Percentiles rank a stretch among this genome's conserved stretches.
These are phyloP conservation scores for Sylvicapra grimmia DNA, from an alignment of 2,113 vertebrate genomes.

Conservation along the genomic window DNA sequence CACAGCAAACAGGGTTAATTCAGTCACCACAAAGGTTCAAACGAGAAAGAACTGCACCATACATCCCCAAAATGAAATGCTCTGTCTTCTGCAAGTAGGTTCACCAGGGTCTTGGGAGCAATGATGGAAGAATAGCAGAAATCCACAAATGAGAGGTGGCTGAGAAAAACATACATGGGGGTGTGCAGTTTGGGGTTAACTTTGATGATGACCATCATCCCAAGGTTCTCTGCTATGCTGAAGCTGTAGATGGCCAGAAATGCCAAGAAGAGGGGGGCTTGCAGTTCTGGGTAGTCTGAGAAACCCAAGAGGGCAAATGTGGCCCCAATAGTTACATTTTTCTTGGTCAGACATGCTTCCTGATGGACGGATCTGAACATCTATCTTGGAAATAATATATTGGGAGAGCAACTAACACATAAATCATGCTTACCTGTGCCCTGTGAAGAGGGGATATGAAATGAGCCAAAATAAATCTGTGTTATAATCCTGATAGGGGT, in stretches of 20 bases:
- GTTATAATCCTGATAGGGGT: background rate
- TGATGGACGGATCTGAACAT: background rate
- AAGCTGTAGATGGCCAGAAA: background rate
- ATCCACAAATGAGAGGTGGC: background rate
- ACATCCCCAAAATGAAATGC: background rate
- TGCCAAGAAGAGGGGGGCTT: background rate
- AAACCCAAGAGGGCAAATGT: background rate
- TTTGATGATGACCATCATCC: background rate
- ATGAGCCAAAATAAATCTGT: background rate
- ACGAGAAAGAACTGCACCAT: background rate
- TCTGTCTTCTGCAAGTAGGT: background rate
- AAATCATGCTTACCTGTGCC: background rate
- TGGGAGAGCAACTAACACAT: background rate
- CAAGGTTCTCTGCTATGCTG: background rate
- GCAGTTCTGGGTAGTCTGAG: background rate
- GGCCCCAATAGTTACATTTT: background rate
- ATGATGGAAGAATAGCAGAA: background rate
- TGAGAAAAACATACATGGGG: background rate
- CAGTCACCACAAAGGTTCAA: constrained; percentile 36
- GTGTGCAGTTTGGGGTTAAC: background rate
- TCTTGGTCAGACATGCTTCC: background rate
- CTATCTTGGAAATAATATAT: background rate
- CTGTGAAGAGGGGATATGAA: background rate
- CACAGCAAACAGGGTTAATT: constrained; percentile 42
- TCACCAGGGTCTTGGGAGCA: background rate